Conservation (phyloP, 2,113 vertebrate genomes). For the Haemorhous mexicanus region DNA sequence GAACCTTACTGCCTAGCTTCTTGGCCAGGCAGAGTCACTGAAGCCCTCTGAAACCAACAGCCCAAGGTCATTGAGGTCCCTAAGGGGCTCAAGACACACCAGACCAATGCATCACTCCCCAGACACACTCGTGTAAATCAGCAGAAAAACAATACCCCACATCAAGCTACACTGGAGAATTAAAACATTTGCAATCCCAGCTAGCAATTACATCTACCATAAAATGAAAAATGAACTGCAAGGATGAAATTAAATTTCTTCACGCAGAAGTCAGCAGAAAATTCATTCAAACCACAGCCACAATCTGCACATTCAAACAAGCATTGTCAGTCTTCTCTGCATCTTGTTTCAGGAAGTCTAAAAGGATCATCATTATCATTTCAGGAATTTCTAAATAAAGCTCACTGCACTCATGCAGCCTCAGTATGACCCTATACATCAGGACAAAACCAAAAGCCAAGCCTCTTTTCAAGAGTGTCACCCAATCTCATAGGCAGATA, state of each 20-base stretch:
- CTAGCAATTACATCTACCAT: background rate
- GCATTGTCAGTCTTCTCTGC: background rate
- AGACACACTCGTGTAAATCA: background rate
- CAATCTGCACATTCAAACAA: background rate
- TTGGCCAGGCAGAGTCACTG: background rate
- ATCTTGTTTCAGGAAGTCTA: background rate
- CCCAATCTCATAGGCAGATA: background rate
- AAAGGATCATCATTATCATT: background rate
- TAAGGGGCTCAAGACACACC: background rate
- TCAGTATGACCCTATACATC: background rate
- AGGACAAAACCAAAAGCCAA: background rate
- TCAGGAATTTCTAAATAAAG: background rate
- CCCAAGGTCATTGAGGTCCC: background rate
- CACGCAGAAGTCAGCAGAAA: background rate
- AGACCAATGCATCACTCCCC: background rate
- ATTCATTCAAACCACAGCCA: background rate
- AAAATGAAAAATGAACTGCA: background rate
- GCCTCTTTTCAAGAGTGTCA: fast-evolving
- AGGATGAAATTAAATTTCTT: background rate
- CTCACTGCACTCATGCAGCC: background rate
- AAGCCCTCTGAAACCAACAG: background rate
- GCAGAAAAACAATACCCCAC: background rate
- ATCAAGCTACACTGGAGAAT: background rate
- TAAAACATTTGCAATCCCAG: background rate
- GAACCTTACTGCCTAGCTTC: background rate